These are phyloP conservation scores for Venturia canescens DNA, from an alignment of 1,140 invertebrate species.

Conservation along the genomic window DNA sequence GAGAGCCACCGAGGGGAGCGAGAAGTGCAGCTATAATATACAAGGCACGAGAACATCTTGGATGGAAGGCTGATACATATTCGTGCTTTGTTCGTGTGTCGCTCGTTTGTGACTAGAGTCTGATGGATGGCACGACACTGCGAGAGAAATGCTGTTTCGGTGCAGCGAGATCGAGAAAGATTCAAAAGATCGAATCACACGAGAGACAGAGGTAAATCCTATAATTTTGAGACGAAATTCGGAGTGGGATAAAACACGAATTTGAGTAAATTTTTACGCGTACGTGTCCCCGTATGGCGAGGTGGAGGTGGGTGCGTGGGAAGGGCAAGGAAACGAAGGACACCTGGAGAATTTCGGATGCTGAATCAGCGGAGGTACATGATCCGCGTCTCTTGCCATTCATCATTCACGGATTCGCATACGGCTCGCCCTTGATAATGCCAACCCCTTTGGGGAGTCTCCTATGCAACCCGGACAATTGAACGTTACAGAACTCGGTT, in stretches of 20 bases:
- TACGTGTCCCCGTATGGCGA: not conserved
- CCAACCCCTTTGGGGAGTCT: not conserved
- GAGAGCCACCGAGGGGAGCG: not conserved
- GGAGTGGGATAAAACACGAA: not conserved
- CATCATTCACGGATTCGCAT: conserved; percentile 23
- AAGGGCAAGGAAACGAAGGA: not conserved
- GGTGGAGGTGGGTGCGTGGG: no score
- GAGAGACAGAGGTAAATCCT: not conserved
- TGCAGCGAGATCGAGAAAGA: not conserved
- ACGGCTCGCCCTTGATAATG: not conserved
- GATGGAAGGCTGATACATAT: conserved; percentile 2
- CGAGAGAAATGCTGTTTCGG: not conserved
- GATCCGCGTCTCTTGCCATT: conserved; percentile 13
- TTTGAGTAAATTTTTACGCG: not conserved
- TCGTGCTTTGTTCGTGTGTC: not conserved
- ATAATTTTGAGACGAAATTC: not conserved
- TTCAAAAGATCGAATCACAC: not conserved
- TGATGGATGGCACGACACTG: not conserved
- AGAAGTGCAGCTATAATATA: not conserved
- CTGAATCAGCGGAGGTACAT: conserved; percentile 3
- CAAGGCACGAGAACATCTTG: conserved; percentile 1
- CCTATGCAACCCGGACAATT: not conserved
- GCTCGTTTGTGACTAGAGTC: not conserved
- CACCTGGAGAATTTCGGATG: not conserved
- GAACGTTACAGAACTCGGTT: not conserved